Evolutionary conservation across 64 coral and sea anemone species (phyloP), one percentile per base, ranked within the genome.

Genomic region (Anthopleura sola): DNA sequence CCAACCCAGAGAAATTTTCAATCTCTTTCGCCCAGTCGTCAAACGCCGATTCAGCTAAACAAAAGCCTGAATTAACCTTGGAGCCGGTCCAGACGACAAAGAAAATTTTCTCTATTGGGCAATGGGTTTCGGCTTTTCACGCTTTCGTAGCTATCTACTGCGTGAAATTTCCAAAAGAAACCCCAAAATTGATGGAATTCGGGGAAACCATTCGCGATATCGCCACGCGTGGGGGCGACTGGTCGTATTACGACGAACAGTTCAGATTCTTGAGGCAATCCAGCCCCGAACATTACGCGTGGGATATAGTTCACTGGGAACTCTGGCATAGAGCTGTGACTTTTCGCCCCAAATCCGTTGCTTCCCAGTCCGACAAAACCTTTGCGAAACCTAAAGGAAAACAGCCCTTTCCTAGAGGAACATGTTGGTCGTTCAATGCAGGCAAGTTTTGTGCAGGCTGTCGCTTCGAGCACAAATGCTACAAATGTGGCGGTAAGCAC

Each of bases 181-280:
- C 64, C 40, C 40, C 0, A n/a, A 32, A 31, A 29, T 74, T 86
- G 18, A 23, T 86, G 68, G 71, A 0, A 68, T 86, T 9, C 66
- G 64, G 60, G 20, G 84, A 86, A 68, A 54, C 55, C 18, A 60
- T 86, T 1, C 28, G 60, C 20, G 84, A 86, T 37, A 86, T 86
- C 39, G 84, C 62, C 37, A 46, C 84, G 19, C 58, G 49, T 12
- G 26, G 64, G 23, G 84, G 57, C 21, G 31, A 86, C n/a, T 86
- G 84, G 84, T 36, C 20, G 37, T 86, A 71, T 86, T 86, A 86
- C 66, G 84, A 86, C 36, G 84, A 69, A 23, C 58, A 86, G 36
- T 80, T 80, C 36, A 21, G 77, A 12, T 80, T 80, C 33, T 29
- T 75, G 9, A 6, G 5, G 34, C 68, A 75, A 36, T 75, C 68